Conservation (phyloP, 2,113 vertebrate genomes). For the Phalacrocorax aristotelis region DNA sequence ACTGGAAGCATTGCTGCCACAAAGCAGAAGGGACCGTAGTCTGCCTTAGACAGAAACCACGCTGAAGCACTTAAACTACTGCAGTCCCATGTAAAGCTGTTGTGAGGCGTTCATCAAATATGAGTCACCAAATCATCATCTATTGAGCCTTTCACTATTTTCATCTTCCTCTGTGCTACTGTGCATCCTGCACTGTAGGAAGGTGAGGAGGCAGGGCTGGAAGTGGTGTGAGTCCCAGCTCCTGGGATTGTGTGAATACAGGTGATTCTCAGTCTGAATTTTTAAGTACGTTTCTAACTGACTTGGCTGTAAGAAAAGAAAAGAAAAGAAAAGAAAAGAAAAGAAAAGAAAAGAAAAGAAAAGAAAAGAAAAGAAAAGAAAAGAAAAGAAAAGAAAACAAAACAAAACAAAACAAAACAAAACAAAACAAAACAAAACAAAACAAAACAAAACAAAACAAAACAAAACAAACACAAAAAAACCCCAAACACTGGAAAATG, state of each 20-base stretch:
- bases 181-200: neutral
- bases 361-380: no score
- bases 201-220: neutral
- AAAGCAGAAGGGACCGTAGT: neutral
- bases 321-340: no score
- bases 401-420: no score
- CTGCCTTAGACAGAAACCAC: neutral
- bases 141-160: neutral
- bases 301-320: neutral
- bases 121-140: conserved; percentile 6
- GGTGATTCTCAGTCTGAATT: neutral
- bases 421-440: no score
- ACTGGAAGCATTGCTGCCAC: neutral
- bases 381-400: no score
- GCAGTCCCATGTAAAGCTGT: neutral
- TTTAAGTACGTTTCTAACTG: neutral
- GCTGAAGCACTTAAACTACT: neutral
- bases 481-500: neutral
- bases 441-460: no score
- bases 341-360: no score
- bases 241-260: neutral
- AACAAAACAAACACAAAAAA: no score
- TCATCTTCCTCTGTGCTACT: neutral
- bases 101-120: neutral
- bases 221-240: neutral